Evolutionary conservation across 2,888 invertebrate genomes (phyloP).

Genomic region (Platerodrilus igneus): DNA sequence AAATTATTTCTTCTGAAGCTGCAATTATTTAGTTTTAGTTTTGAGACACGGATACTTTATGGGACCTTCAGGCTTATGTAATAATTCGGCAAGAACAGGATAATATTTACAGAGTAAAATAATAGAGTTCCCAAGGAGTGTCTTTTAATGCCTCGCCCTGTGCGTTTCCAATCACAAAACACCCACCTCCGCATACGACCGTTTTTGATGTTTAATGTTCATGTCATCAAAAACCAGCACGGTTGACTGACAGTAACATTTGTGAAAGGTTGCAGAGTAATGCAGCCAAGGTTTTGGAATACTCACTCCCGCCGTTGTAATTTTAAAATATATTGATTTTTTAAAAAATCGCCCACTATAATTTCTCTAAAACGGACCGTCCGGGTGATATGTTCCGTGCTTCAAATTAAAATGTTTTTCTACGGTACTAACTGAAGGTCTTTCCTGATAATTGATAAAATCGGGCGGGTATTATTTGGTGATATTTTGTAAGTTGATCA

Average conservation of each 20-base stretch:
- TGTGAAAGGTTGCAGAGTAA: conserved; percentile 1
- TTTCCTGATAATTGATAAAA: background rate
- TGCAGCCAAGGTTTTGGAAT: conserved; percentile 1
- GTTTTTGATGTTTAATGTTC: background rate
- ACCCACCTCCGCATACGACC: background rate
- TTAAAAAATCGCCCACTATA: background rate
- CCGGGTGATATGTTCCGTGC: background rate
- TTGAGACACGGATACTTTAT: too few species aligned
- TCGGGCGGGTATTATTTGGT: background rate
- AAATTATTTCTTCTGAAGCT: too few species aligned
- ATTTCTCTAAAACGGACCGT: background rate
- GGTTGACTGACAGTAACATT: conserved; percentile 5
- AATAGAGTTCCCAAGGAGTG: too few species aligned
- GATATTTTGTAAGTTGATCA: background rate
- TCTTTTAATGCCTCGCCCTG: too few species aligned
- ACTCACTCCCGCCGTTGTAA: background rate
- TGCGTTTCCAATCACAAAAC: background rate
- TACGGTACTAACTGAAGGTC: background rate
- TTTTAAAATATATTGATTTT: background rate
- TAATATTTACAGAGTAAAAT: too few species aligned
- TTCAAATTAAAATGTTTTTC: conserved; percentile 2
- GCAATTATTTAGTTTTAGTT: too few species aligned
- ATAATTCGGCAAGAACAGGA: too few species aligned
- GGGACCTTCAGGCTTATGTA: too few species aligned
- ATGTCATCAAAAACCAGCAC: conserved; percentile 4